Percentiles rank a stretch among this genome's conserved stretches.
Evolutionary conservation across 2,888 invertebrate species (phyloP).

Genomic region (Oxycera nigricornis): DNA sequence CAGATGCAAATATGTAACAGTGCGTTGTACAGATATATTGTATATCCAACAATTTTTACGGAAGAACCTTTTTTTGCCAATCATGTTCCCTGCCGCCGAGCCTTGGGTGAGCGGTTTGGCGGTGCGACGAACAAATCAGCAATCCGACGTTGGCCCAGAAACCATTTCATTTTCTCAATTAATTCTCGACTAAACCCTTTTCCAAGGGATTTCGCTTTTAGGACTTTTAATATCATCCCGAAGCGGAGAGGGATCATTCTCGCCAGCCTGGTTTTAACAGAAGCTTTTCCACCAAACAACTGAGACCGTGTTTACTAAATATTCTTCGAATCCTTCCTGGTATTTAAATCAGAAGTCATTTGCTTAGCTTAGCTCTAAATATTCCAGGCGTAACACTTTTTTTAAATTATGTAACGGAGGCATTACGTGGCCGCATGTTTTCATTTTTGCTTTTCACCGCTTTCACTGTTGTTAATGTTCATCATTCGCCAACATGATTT

Average conservation of each 20-base stretch:
- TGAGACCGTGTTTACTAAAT: no score
- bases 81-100: neutral
- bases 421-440: neutral
- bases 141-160: conserved; percentile 8
- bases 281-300: no score
- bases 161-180: conserved; percentile 46
- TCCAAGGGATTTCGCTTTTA: conserved; percentile 44
- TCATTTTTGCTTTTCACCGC: neutral
- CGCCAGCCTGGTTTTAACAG: neutral
- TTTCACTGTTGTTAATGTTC: no score
- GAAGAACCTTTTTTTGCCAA: conserved; percentile 16
- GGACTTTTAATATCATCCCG: conserved; percentile 43
- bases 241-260: conserved; percentile 13
- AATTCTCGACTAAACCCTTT: conserved; percentile 43
- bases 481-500: neutral
- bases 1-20: neutral
- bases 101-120: neutral
- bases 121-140: neutral
- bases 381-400: neutral
- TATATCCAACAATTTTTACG: conserved; percentile 16
- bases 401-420: neutral
- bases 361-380: neutral
- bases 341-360: neutral
- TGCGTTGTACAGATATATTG: neutral
- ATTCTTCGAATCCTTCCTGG: no score